Conservation (phyloP, 2,113 vertebrate species). For the Myocastor coypus region DNA sequence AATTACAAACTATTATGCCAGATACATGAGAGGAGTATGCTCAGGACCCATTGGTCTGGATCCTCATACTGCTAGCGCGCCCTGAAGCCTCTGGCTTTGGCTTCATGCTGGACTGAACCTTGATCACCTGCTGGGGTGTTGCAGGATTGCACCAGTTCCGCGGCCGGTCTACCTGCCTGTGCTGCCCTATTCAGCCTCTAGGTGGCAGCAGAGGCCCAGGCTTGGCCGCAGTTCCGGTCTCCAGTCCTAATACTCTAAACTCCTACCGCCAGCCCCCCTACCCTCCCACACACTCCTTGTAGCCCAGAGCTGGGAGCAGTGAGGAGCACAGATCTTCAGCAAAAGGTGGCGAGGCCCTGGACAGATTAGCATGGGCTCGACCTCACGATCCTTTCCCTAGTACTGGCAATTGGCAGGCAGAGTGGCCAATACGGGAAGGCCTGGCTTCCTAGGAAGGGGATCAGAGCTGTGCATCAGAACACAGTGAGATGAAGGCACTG, state of each 20-base stretch:
- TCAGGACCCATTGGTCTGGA: not conserved
- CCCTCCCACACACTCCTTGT: too few species aligned
- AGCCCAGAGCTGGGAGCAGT: too few species aligned
- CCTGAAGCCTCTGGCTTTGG: not conserved
- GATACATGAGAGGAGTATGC: not conserved
- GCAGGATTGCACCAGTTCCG: not conserved
- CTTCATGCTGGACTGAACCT: not conserved
- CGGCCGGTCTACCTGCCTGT: not conserved
- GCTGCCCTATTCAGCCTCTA: constrained; percentile 42
- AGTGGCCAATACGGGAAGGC: too few species aligned
- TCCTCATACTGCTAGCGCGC: not conserved
- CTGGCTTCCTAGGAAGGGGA: not conserved
- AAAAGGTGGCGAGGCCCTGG: not conserved
- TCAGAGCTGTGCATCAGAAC: not conserved
- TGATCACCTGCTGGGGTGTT: not conserved
- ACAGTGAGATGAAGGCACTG: not conserved
- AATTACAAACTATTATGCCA: not conserved
- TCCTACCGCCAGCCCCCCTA: too few species aligned
- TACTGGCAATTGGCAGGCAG: not conserved
- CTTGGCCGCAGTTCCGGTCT: not conserved
- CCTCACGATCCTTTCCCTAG: not conserved
- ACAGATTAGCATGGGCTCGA: not conserved
- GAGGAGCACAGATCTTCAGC: too few species aligned
- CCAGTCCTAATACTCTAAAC: too few species aligned
- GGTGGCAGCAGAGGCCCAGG: constrained; percentile 71